Evolutionary conservation across 2,888 invertebrate species (phyloP), one percentile per base, ranked within the genome.

Genomic region (Merodon equestris): DNA sequence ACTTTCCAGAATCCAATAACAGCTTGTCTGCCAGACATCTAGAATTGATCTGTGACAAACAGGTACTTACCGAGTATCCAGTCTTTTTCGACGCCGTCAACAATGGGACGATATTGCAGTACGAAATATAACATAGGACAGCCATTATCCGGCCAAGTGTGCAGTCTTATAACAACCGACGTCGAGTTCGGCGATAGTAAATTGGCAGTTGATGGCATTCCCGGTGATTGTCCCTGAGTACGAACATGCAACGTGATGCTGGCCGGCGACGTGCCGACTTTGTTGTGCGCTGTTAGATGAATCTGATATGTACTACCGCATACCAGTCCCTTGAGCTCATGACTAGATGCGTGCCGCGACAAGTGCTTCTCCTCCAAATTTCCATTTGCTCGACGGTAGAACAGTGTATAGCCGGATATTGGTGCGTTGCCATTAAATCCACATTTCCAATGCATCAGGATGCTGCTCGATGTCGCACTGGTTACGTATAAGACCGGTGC

Each of bases 251-350:
- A 88, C 13, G 92, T 92, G 60, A 93, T 91, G 83, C 93, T 93
- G 1, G 93, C 91, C 15, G 92, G 91, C 15, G 94, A 93, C 83
- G 91, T 91, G 50, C 94, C 94, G 61, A 94, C 93, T 87, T 92
- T 93, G 85, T 94, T 94, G 86, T 92, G 92, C 5, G 93, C 92
- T 36, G 92, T 92, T 84, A 94, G 86, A 84, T 92, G 93, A 47
- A 94, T 90, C 84, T 94, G 93, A 86, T 94, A 94, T 70, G 93
- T 93, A 83, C 93, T 94, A 13, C 94, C 94, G 84, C 94, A 94
- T 1, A 92, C 90, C 9, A 94, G 89, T 2, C 92, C 92, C 89
- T 93, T 93, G 14, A 94, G 87, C 86, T 94, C 93, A 82, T 92
- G 93, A 81, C 92, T 92, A 7, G 92, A 91, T 17, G 92, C 91